A percentile compares a stretch with the other conserved stretches of the same genome.
Evolutionary conservation across 2,888 invertebrate species (phyloP).

Genomic region (Notodonta dromedarius): DNA sequence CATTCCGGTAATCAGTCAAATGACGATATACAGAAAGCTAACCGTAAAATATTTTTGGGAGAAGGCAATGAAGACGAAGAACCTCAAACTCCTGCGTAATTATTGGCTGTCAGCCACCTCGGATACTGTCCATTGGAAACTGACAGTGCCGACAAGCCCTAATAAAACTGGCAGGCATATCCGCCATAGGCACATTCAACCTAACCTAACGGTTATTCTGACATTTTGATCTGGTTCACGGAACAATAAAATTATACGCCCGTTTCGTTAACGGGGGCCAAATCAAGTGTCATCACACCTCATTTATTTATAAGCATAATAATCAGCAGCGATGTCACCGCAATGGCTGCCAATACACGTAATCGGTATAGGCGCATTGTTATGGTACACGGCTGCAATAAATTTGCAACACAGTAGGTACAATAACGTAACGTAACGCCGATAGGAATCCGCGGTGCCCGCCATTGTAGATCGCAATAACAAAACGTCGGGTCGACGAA

Average conservation of each 20-base stretch:
- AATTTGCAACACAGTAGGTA: conserved; percentile 30
- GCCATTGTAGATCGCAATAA: conserved; percentile 44
- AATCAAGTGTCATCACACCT: conserved; percentile 55
- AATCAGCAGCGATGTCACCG: conserved; percentile 29
- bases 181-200: conserved; percentile 67
- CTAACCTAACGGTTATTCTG: conserved; percentile 71
- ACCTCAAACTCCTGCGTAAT: not conserved
- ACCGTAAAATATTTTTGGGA: not conserved
- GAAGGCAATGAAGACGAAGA: no score
- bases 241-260: conserved; percentile 72
- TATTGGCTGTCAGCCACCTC: not conserved
- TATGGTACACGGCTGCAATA: conserved; percentile 36
- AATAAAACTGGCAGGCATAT: conserved; percentile 58
- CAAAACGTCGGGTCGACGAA: conserved; percentile 59
- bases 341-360: conserved; percentile 40
- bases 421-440: conserved; percentile 24
- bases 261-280: conserved; percentile 57
- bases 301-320: conserved; percentile 27
- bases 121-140: not conserved
- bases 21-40: no score
- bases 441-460: conserved; percentile 26
- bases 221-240: conserved; percentile 75
- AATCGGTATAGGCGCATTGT: conserved; percentile 36
- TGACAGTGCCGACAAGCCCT: conserved; percentile 43
- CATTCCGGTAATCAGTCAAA: no score